Evolutionary conservation across 2,113 vertebrate species (phyloP).

Genomic region (Laticauda colubrina): DNA sequence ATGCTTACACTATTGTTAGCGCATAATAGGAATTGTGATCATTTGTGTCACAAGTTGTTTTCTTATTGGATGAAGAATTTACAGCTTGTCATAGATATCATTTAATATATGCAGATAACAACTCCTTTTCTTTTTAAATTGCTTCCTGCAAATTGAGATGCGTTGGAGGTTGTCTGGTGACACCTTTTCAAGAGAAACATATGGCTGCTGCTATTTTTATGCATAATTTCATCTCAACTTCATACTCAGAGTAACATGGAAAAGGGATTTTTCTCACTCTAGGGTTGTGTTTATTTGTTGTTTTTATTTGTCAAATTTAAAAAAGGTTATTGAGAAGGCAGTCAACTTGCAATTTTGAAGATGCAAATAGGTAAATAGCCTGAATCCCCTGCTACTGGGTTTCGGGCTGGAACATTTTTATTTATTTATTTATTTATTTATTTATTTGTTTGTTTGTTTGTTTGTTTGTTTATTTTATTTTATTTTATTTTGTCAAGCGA

Average conservation of each 20-base stretch:
- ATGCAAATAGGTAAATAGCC: neutral
- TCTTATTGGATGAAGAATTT: neutral
- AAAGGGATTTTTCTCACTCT: neutral
- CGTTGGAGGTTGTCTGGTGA: neutral
- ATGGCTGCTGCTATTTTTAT: neutral
- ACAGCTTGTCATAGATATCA: neutral
- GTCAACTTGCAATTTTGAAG: neutral
- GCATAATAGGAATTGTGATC: neutral
- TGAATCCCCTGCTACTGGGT: neutral
- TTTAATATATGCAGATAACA: neutral
- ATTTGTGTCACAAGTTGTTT: neutral
- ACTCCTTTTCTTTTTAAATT: neutral
- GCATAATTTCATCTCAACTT: neutral
- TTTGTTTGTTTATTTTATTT: too few species aligned
- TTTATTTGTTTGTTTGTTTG: too few species aligned
- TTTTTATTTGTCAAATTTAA: neutral
- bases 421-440: too few species aligned
- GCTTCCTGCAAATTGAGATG: conserved; percentile 9
- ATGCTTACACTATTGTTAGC: neutral
- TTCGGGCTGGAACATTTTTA: neutral
- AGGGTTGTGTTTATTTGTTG: neutral
- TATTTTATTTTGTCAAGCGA: too few species aligned
- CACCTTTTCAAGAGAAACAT: conserved; percentile 7
- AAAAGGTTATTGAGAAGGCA: neutral
- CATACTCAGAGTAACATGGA: neutral